A percentile compares a stretch with the other conserved stretches of the same genome.
phyloP scores from a whole-genome alignment of 64 coral and sea anemone genomes.

The Stichodactyla helianthus region DNA sequence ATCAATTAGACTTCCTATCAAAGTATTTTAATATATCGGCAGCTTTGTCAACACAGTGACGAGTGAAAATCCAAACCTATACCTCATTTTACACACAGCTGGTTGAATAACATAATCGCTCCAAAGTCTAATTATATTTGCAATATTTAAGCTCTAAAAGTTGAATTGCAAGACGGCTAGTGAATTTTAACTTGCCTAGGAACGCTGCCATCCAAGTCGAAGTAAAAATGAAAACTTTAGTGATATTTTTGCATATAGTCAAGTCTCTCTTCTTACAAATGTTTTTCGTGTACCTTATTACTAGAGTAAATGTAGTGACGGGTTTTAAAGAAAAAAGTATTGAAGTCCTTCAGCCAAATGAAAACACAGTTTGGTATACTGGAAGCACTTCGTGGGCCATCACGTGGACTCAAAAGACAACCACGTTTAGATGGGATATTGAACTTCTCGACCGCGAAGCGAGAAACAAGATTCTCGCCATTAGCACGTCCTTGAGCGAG shows the following conservation, averaged over 20 bases:
- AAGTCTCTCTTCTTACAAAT: background rate
- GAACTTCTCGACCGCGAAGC: conserved; percentile 28
- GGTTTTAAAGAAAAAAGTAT: conserved; percentile 19
- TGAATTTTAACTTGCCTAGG: too few relatives aligned
- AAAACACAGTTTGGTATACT: conserved; percentile 30
- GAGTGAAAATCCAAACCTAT: background rate
- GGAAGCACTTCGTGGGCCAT: conserved; percentile 43
- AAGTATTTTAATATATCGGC: background rate
- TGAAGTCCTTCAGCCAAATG: conserved; percentile 27
- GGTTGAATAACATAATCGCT: background rate
- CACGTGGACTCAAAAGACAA: conserved; percentile 62
- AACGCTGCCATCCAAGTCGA: background rate
- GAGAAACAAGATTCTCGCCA: conserved; percentile 34
- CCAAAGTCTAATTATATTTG: background rate
- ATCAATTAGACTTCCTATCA: too few relatives aligned
- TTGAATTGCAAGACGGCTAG: too few relatives aligned
- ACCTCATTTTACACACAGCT: background rate
- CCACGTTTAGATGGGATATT: conserved; percentile 67
- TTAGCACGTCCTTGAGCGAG: conserved; percentile 56
- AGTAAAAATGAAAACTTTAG: background rate
- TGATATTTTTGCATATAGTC: background rate
- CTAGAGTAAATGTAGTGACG: background rate
- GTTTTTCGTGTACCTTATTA: background rate
- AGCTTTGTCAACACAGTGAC: background rate
- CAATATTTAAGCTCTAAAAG: background rate